Base-by-base conservation (phyloP, 2,888 invertebrate species). In the Molanna angustata region DNA sequence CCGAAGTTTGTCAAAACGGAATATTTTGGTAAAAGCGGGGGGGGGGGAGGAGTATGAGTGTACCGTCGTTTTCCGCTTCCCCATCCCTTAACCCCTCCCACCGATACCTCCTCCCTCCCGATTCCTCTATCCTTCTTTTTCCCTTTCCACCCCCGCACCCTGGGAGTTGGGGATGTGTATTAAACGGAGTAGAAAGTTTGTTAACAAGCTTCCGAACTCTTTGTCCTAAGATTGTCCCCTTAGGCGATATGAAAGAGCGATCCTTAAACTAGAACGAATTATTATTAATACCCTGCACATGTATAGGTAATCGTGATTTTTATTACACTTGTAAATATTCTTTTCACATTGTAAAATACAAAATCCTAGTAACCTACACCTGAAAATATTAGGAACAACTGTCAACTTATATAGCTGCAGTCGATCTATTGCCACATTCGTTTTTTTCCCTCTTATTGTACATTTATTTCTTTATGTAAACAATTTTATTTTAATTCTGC, bases 141-240 rank as follows among this genome's bases (percentile, higher is more conserved):
- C 11, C 6, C 11, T 27, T 21, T 41, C 9, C 41, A 41, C 14
- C n/a, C 39, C 13, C 14, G 9, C 4, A 35, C 33, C 3, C 13
- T 47, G 43, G 18, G 4, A 13, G 9, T 14, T 1, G 33, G 32
- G 31, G 41, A 14, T 49, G 18, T 33, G 35, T 43, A 50, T 50
- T 49, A 49, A 54, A 49, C 49, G 41, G 46, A 44, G 52, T 49
- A 39, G 43, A 51, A 58, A 58, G 52, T 58, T 58, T 46, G 49
- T 42, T 58, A 58, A 55, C 57, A 54, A 52, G 52, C 54, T 54
- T 47, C 52, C 32, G 37, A 55, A 55, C 52, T 54, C 54, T 58
- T 55, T 55, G 54, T 55, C 57, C 52, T 39, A 21, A 42, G 37
- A 49, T 43, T 37, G 47, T 39, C 43, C 54, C 54, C 49, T 35